A percentile compares a stretch with the other conserved stretches of the same genome.
Evolutionary conservation across 2,113 vertebrate species (phyloP).

Genomic region (Acrocephalus arundinaceus): DNA sequence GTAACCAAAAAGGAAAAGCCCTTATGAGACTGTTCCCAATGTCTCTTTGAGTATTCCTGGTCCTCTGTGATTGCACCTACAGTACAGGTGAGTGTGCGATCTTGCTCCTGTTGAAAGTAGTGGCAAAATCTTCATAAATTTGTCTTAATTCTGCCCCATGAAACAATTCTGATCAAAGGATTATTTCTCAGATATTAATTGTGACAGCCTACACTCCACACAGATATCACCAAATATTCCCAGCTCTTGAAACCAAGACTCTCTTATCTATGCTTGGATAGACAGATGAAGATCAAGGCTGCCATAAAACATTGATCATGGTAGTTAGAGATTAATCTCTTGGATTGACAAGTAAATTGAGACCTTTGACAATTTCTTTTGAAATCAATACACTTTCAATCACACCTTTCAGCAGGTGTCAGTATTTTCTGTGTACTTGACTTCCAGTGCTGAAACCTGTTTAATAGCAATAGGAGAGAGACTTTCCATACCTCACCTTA

Average conservation of each 20-base stretch:
- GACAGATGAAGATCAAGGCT: not conserved
- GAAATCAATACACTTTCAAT: not conserved
- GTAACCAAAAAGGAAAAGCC: not conserved
- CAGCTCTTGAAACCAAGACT: not conserved
- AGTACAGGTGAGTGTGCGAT: not conserved
- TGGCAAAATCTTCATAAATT: not conserved
- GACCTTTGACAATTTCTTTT: not conserved
- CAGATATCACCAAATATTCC: not conserved
- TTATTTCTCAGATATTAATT: not conserved
- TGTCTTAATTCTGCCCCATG: not conserved
- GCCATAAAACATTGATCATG: not conserved
- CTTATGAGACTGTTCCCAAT: not conserved
- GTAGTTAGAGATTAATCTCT: not conserved
- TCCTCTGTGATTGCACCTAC: not conserved
- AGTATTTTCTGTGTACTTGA: not conserved
- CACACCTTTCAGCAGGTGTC: not conserved
- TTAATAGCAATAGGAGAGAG: not conserved
- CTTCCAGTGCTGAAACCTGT: not conserved
- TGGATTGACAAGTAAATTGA: not conserved
- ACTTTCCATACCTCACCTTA: conserved; percentile 23
- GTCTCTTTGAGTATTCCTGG: not conserved
- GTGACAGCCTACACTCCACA: not conserved
- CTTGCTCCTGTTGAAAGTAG: not conserved
- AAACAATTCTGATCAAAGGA: not conserved
- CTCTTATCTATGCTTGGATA: not conserved